Conservation (phyloP, 2,797 vertebrate genomes). For the Coluber constrictor region DNA sequence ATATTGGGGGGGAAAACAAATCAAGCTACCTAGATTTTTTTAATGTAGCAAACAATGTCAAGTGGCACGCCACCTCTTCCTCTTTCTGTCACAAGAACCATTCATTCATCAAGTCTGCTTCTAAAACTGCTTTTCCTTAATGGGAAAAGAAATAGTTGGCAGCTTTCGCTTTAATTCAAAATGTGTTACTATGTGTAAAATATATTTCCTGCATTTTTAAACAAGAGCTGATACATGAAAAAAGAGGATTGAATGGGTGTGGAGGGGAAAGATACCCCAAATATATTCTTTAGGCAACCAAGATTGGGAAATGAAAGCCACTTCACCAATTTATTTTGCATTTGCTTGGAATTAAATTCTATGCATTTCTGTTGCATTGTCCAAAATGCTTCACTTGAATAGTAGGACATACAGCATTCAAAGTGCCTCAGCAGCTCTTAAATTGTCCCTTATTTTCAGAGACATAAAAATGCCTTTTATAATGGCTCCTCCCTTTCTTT, state of each 20-base stretch:
- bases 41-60: conserved; percentile 70
- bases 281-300: neutral
- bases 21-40: conserved; percentile 67
- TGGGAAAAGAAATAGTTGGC: conserved; percentile 56
- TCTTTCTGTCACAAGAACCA: conserved; percentile 71
- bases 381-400: conserved; percentile 34
- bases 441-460: neutral
- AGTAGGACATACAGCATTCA: conserved; percentile 16
- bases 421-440: conserved; percentile 17
- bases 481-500: neutral
- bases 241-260: neutral
- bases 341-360: conserved; percentile 16
- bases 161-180: conserved; percentile 64
- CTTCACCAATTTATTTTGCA: conserved; percentile 24
- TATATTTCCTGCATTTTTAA: conserved; percentile 61
- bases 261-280: conserved; percentile 28
- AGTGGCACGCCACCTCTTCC: conserved; percentile 44
- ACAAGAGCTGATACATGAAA: conserved; percentile 51
- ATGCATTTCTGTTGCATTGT: conserved; percentile 25
- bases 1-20: conserved; percentile 35
- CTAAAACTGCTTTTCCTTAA: conserved; percentile 59
- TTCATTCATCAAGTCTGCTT: conserved; percentile 71
- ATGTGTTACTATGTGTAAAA: conserved; percentile 65
- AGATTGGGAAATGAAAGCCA: conserved; percentile 20
- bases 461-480: neutral